phyloP scores from a whole-genome alignment of 2,888 invertebrate genomes.

The Arctia plantaginis region DNA sequence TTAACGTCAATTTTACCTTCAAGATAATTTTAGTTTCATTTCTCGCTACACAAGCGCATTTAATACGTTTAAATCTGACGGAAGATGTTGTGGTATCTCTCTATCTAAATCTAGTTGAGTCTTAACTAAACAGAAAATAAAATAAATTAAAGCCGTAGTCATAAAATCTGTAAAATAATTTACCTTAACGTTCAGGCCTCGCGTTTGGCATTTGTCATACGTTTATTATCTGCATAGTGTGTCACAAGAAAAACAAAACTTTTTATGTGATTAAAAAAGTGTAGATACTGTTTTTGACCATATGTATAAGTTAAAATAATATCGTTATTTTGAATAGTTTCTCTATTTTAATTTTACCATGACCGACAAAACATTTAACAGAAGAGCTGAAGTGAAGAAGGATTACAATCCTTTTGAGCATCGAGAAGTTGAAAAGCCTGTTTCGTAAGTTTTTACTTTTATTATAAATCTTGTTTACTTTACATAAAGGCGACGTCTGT shows the following conservation, averaged over 20 bases:
- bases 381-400: conserved; percentile 49
- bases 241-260: neutral
- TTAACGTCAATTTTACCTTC: neutral
- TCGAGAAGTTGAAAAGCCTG: conserved; percentile 78
- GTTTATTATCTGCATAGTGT: neutral
- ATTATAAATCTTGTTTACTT: neutral
- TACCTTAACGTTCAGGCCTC: conserved; percentile 8
- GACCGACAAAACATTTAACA: conserved; percentile 42
- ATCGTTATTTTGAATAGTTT: conserved; percentile 23
- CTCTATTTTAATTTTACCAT: conserved; percentile 44
- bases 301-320: neutral
- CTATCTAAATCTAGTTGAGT: conserved; percentile 33
- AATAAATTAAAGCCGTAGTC: conserved; percentile 53
- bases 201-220: neutral
- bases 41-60: neutral
- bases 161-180: conserved; percentile 48
- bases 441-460: conserved; percentile 73
- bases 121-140: conserved; percentile 52
- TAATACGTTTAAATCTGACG: conserved; percentile 22
- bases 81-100: conserved; percentile 35
- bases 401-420: conserved; percentile 80
- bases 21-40: neutral
- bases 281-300: conserved; percentile 11
- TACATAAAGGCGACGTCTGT: neutral
- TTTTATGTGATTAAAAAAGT: neutral